Evolutionary conservation across 2,797 vertebrate genomes (phyloP).

Genomic region (Poliocrania exsul): DNA sequence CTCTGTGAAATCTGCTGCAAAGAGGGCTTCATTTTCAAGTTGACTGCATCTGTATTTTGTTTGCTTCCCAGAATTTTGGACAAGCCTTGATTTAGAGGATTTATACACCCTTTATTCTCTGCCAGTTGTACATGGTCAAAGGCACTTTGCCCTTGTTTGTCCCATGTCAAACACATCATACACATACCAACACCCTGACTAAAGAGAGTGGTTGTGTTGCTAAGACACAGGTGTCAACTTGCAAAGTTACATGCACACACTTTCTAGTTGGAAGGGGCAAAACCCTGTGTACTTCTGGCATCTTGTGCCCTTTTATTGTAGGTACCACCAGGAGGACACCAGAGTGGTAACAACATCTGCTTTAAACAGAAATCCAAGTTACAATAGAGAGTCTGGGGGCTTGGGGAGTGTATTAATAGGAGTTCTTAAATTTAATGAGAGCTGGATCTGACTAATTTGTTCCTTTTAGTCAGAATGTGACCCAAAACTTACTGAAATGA

Average conservation of each 20-base stretch:
- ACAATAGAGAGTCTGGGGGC: not conserved
- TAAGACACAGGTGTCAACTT: not conserved
- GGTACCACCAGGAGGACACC: not conserved
- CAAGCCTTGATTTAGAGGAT: not conserved
- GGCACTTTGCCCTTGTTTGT: not conserved
- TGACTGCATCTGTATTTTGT: not conserved
- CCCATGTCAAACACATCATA: rapidly evolving
- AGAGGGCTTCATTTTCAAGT: not conserved
- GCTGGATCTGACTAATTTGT: not conserved
- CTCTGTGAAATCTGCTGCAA: not conserved
- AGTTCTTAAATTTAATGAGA: not conserved
- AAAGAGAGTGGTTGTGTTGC: not conserved
- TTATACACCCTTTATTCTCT: not conserved
- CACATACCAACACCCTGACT: not conserved
- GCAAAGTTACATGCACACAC: not conserved
- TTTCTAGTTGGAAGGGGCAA: not conserved
- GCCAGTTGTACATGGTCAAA: constrained; percentile 12
- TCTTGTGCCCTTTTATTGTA: constrained; percentile 9
- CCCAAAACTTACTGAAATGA: not conserved
- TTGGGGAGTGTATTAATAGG: not conserved
- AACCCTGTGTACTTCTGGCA: not conserved
- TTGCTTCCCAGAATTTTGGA: not conserved
- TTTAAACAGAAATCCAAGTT: constrained; percentile 12
- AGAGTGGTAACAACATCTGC: not conserved
- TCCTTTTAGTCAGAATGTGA: not conserved